Evolutionary conservation across 2,888 invertebrate species (phyloP).

Genomic region (Antheraea assamensis): DNA sequence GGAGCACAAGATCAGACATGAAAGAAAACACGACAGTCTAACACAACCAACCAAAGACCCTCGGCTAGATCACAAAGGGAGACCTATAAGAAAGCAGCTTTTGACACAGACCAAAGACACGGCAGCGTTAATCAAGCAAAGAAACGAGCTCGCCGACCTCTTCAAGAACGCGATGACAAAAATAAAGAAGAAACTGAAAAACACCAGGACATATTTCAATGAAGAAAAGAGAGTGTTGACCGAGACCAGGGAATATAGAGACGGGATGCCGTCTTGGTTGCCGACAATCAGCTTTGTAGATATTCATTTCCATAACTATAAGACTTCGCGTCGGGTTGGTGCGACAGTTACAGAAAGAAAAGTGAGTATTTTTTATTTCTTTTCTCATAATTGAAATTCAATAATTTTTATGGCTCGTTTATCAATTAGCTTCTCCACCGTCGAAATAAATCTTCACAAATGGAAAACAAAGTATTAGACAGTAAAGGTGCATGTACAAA

Average conservation of each 20-base stretch:
- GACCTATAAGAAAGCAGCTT: slow-evolving; percentile 26
- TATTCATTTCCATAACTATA: slow-evolving; percentile 66
- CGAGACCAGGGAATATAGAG: slow-evolving; percentile 62
- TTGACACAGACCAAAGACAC: slow-evolving; percentile 58
- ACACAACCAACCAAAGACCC: slow-evolving; percentile 50
- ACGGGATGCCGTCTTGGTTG: slow-evolving; percentile 70
- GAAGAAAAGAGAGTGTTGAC: slow-evolving; percentile 58
- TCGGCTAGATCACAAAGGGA: slow-evolving; percentile 41
- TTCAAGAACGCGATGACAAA: slow-evolving; percentile 63
- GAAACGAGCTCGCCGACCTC: slow-evolving; percentile 50
- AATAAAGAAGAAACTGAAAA: slow-evolving; percentile 64
- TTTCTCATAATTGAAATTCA: background rate
- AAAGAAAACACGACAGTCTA: slow-evolving; percentile 50
- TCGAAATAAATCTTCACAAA: background rate
- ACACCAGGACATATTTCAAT: slow-evolving; percentile 63
- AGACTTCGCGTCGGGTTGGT: slow-evolving; percentile 44
- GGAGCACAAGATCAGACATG: slow-evolving; percentile 63
- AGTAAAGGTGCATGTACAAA: background rate
- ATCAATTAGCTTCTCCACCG: too few relatives aligned
- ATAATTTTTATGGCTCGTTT: background rate
- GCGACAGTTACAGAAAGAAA: slow-evolving; percentile 61
- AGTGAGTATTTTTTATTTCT: slow-evolving; percentile 49
- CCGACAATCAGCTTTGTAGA: slow-evolving; percentile 73
- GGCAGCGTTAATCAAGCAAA: slow-evolving; percentile 42
- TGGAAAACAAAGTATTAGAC: background rate